Conservation (phyloP, 2,797 vertebrate genomes). For the Poecilia picta region DNA sequence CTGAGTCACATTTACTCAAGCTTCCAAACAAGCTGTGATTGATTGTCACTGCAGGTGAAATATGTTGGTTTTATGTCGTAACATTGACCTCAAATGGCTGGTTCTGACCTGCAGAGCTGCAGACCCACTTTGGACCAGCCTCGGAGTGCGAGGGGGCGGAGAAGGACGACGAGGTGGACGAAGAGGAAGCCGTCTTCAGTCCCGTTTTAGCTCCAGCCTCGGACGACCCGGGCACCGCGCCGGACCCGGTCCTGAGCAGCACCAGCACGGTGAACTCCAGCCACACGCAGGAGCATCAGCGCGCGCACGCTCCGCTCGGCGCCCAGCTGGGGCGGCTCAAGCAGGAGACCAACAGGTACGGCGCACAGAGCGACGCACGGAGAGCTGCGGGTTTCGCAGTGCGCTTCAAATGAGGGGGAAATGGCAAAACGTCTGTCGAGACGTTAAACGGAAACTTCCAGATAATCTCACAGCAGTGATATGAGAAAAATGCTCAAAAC, state of each 20-base stretch:
- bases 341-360: slow-evolving; percentile 89
- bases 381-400: background rate
- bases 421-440: background rate
- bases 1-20: background rate
- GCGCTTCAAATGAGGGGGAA: background rate
- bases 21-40: background rate
- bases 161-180: slow-evolving; percentile 85
- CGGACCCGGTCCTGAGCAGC: slow-evolving; percentile 47
- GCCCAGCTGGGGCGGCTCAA: slow-evolving; percentile 85
- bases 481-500: background rate
- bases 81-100: background rate
- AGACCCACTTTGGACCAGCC: slow-evolving; percentile 87
- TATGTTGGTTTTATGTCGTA: background rate
- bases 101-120: slow-evolving; percentile 82
- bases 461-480: background rate
- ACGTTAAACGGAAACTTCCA: background rate
- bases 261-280: slow-evolving; percentile 66
- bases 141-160: slow-evolving; percentile 88
- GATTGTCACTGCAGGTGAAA: background rate
- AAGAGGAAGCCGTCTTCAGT: slow-evolving; percentile 79
- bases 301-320: slow-evolving; percentile 77
- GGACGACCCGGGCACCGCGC: slow-evolving; percentile 61
- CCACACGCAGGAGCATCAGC: slow-evolving; percentile 78
- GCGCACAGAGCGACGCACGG: too few species aligned
- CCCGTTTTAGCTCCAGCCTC: slow-evolving; percentile 55